Percentiles rank a stretch among this genome's conserved stretches.
phyloP scores from a whole-genome alignment of 2,888 invertebrate genomes.

The Laothoe populi region DNA sequence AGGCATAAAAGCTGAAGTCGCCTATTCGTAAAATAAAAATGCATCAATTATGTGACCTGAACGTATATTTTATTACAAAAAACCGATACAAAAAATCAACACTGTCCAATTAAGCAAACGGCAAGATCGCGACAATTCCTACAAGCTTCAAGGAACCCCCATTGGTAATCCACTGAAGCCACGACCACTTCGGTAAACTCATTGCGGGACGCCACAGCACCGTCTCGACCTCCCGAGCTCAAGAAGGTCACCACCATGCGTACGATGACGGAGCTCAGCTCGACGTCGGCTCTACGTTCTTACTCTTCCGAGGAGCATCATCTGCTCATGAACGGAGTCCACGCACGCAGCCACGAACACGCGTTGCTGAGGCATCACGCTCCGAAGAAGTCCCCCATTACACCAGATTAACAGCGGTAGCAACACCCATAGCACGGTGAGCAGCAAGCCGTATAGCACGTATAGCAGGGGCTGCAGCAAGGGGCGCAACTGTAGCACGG shows the following conservation, averaged over 20 bases:
- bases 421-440: constrained; percentile 53
- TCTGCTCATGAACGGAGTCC: constrained; percentile 25
- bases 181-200: neutral
- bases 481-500: constrained; percentile 50
- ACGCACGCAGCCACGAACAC: constrained; percentile 9
- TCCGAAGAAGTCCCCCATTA: constrained; percentile 2
- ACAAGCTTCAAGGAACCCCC: constrained; percentile 3
- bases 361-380: constrained; percentile 23
- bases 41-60: constrained; percentile 7
- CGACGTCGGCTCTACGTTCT: constrained; percentile 38
- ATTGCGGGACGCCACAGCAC: constrained; percentile 26
- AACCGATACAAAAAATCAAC: constrained; percentile 19
- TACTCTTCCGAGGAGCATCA: constrained; percentile 40
- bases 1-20: no score
- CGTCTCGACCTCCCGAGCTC: constrained; percentile 38
- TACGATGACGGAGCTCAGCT: constrained; percentile 34
- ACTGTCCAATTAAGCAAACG: constrained; percentile 23
- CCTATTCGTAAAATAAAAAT: neutral
- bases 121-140: constrained; percentile 22
- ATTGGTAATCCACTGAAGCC: neutral
- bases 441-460: constrained; percentile 56
- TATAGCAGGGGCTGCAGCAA: constrained; percentile 55
- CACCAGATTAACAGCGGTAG: constrained; percentile 36
- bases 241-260: constrained; percentile 31
- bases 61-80: constrained; percentile 26